phyloP scores from a whole-genome alignment of 1,140 invertebrate species.

The Drosophila santomea region DNA sequence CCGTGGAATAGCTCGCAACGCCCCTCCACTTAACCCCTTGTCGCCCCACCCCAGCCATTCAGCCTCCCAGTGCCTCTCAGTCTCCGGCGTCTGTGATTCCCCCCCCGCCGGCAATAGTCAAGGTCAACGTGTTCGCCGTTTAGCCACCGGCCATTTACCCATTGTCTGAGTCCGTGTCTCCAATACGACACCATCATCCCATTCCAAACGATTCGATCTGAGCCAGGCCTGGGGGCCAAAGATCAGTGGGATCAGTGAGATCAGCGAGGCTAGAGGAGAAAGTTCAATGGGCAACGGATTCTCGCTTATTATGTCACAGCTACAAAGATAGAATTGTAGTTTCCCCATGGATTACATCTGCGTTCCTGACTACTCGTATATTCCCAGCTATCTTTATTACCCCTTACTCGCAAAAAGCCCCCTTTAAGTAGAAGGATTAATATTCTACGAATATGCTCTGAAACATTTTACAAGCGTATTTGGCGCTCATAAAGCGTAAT shows the following conservation, averaged over 20 bases:
- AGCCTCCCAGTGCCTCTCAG: neutral
- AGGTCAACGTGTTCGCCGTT: slow-evolving; percentile 55
- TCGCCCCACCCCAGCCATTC: slow-evolving; percentile 2
- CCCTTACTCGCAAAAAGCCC: neutral
- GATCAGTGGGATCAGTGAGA: neutral
- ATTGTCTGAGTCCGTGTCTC: slow-evolving; percentile 3
- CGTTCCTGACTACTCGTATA: too few relatives aligned
- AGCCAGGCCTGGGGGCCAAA: slow-evolving; percentile 7
- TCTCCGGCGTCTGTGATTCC: slow-evolving; percentile 19
- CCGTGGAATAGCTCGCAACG: slow-evolving; percentile 19
- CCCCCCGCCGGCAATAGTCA: slow-evolving; percentile 49
- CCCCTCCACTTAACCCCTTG: slow-evolving; percentile 14
- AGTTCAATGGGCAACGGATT: slow-evolving; percentile 3
- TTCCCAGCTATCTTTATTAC: neutral
- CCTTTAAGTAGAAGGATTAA: neutral
- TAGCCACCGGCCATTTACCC: slow-evolving; percentile 32
- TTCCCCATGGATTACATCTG: neutral
- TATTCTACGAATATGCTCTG: neutral
- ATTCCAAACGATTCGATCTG: too few relatives aligned
- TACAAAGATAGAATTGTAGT: neutral
- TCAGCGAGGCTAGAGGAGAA: neutral
- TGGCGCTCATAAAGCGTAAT: neutral
- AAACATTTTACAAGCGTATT: neutral
- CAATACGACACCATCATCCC: neutral
- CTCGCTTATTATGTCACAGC: neutral